phyloP scores from a whole-genome alignment of 2,797 vertebrate species.

The Acrossocheilus wenchowensis region DNA sequence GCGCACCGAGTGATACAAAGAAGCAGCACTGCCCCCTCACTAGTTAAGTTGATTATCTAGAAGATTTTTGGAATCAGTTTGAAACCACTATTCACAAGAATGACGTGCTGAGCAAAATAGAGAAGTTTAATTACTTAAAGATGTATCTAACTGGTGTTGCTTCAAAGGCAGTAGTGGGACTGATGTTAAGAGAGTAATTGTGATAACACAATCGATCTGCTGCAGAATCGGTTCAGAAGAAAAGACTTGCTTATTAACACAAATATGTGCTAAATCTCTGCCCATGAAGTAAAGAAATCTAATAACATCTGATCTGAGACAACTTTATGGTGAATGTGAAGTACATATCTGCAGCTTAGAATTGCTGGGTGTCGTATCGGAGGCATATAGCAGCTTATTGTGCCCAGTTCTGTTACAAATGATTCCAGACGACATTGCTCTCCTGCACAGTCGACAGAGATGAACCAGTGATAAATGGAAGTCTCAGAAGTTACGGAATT shows the following conservation, averaged over 20 bases:
- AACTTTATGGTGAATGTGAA: constrained; percentile 51
- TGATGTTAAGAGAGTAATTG: constrained; percentile 41
- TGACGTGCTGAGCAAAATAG: neutral
- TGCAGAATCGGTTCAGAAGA: constrained; percentile 52
- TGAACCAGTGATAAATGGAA: constrained; percentile 29
- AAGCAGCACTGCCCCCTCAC: neutral
- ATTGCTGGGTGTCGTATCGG: constrained; percentile 34
- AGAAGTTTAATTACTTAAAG: constrained; percentile 43
- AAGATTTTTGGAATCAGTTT: constrained; percentile 39
- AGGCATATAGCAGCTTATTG: constrained; percentile 48
- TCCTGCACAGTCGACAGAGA: neutral
- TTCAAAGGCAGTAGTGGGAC: constrained; percentile 12
- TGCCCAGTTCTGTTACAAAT: constrained; percentile 50
- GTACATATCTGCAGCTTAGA: constrained; percentile 42
- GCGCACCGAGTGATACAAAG: constrained; percentile 8
- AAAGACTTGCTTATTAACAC: constrained; percentile 47
- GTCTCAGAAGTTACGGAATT: constrained; percentile 44
- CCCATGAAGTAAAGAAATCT: constrained; percentile 42
- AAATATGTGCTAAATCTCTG: constrained; percentile 50
- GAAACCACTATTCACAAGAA: constrained; percentile 33
- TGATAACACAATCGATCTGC: constrained; percentile 9
- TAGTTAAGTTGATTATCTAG: constrained; percentile 10
- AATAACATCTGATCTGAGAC: constrained; percentile 48
- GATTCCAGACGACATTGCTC: constrained; percentile 45
- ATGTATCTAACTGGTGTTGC: constrained; percentile 37